phyloP scores from a whole-genome alignment of 2,113 vertebrate genomes.

The Thermophis baileyi region DNA sequence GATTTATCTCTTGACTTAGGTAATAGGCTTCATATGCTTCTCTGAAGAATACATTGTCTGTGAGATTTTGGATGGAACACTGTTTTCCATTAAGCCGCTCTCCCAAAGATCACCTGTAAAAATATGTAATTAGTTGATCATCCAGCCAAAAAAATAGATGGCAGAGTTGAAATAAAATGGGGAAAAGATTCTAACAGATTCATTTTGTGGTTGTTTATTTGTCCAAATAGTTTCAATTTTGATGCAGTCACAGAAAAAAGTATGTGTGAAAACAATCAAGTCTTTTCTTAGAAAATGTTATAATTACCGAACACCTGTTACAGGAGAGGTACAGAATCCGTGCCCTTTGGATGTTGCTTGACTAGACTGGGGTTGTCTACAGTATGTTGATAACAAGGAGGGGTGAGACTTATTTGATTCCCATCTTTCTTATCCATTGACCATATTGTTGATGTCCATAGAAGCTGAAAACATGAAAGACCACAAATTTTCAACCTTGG shows the following conservation, averaged over 20 bases:
- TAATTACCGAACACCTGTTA: neutral
- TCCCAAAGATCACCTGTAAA: conserved; percentile 24
- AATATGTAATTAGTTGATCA: conserved; percentile 20
- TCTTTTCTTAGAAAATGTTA: neutral
- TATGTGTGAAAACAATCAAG: neutral
- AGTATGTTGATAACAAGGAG: neutral
- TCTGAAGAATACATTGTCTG: conserved; percentile 1
- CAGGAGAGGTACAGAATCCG: too few species aligned
- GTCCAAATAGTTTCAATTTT: neutral
- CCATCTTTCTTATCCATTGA: neutral
- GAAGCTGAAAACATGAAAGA: neutral
- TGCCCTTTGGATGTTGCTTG: neutral
- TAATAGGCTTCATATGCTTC: conserved; percentile 21
- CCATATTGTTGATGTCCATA: neutral
- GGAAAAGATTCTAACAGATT: conserved; percentile 51
- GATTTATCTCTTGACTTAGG: neutral
- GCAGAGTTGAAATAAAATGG: conserved; percentile 47
- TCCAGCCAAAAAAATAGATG: conserved; percentile 15
- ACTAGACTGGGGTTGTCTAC: neutral
- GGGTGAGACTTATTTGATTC: neutral
- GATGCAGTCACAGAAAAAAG: neutral
- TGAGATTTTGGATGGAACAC: neutral
- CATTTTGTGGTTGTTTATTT: conserved; percentile 1
- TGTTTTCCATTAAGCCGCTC: conserved; percentile 16
- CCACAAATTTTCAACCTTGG: neutral